Conservation (phyloP, 1,140 invertebrate genomes). For the Matsumurasca onukii region DNA sequence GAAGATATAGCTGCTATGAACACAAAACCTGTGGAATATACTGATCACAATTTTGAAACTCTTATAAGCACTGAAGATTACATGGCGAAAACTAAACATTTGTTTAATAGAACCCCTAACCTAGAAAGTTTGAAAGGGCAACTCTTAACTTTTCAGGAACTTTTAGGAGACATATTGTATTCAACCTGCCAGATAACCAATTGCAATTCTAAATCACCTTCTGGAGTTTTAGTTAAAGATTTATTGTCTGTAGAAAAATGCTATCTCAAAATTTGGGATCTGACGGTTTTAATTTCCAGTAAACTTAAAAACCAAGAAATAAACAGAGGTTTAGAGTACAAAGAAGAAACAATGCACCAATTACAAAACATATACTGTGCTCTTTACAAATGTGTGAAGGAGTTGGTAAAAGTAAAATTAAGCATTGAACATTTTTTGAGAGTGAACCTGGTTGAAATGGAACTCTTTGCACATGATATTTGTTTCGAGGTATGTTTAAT, state of each 20-base stretch:
- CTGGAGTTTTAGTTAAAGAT: not conserved
- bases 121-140: too few relatives aligned
- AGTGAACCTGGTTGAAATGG: too few relatives aligned
- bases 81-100: too few relatives aligned
- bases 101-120: too few relatives aligned
- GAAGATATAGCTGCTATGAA: conserved; percentile 6
- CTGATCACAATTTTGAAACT: too few relatives aligned
- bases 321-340: not conserved
- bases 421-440: too few relatives aligned
- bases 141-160: not conserved
- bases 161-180: not conserved
- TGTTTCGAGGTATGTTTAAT: too few relatives aligned
- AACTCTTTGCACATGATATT: too few relatives aligned
- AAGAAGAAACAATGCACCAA: not conserved
- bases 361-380: not conserved
- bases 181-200: not conserved
- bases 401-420: too few relatives aligned
- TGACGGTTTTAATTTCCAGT: not conserved
- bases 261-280: not conserved
- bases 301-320: not conserved
- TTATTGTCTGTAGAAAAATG: not conserved
- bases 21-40: too few relatives aligned
- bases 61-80: too few relatives aligned
- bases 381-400: too few relatives aligned
- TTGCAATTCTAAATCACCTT: not conserved